Evolutionary conservation across 2,888 invertebrate genomes (phyloP).

Genomic region (Drosophila mulleri): DNA sequence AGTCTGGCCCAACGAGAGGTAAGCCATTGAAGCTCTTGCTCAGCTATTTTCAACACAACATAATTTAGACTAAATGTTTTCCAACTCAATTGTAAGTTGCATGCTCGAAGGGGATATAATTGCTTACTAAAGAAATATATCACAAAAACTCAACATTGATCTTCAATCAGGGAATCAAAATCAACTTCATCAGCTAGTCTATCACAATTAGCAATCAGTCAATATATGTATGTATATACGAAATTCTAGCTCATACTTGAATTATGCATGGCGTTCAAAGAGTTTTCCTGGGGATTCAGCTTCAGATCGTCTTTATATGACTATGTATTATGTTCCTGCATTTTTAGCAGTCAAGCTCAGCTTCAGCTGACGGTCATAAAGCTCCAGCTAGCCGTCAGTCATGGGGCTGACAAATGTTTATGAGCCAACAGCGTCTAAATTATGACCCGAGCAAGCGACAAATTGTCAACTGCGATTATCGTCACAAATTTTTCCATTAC

Average conservation of each 20-base stretch:
- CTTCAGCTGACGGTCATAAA: constrained; percentile 33
- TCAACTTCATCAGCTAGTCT: not conserved
- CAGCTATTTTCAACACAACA: not conserved
- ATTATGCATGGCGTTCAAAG: not conserved
- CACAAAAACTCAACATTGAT: not conserved
- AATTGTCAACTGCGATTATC: constrained; percentile 68
- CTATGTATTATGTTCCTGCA: not conserved
- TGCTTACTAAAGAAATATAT: not conserved
- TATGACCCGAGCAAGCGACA: constrained; percentile 43
- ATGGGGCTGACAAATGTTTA: constrained; percentile 37
- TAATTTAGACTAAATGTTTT: not conserved
- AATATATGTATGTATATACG: not conserved
- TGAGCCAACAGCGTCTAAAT: constrained; percentile 35
- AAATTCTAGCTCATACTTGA: not conserved
- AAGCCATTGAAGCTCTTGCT: not conserved
- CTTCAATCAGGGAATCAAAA: not conserved
- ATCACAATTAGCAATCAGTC: too few relatives aligned
- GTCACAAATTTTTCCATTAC: constrained; percentile 43
- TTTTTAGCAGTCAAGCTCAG: not conserved
- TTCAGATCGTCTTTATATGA: constrained; percentile 2
- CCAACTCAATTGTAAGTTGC: not conserved
- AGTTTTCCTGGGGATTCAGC: not conserved
- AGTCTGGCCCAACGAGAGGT: not conserved
- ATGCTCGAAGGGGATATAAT: not conserved
- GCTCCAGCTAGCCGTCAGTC: constrained; percentile 8